Evolutionary conservation across 2,888 invertebrate genomes (phyloP), one percentile per base, ranked within the genome.

Genomic region (Molorchus minor): DNA sequence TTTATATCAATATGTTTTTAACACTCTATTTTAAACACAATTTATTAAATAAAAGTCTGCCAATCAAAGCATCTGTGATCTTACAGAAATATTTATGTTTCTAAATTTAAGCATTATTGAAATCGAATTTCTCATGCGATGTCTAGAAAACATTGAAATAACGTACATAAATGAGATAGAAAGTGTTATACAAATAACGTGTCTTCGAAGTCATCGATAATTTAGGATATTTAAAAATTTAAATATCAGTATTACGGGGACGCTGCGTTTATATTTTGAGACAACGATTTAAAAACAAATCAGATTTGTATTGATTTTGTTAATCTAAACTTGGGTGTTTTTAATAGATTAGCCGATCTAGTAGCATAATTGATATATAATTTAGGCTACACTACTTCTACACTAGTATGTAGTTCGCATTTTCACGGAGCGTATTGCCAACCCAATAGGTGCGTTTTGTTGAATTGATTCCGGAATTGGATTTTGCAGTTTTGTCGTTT

Each of bases 21-120:
- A 33, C 12, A 33, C 12, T 33, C 33, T 33, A 33, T 33, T 33
- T 33, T 33, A 33, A 33, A 33, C 33, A 33, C n/a, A 33, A 33
- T 33, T 33, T 33, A 33, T 12, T 7, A 33, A 33, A 33, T 10
- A 10, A 33, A 33, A 33, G 33, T 7, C 33, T 33, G 33, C 33
- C 33, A 33, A 33, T 33, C 33, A 33, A 33, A 33, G 33, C 33
- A 33, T 33, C 33, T n/a, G 10, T n/a, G 33, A 33, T 33, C 33
- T 10, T n/a, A 12, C 3, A n/a, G 33, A 33, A 33, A 33, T 33
- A 33, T 33, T 33, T 33, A 33, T n/a, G 5, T 33, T 33, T 33
- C 33, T 33, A 33, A 33, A 7, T 10, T 33, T 33, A 33, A 33
- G 33, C 33, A n/a, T 10, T 33, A 33, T 5, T 33, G 33, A 33